Base-by-base conservation (phyloP, 2,113 vertebrate species). In the Tinamus guttatus region DNA sequence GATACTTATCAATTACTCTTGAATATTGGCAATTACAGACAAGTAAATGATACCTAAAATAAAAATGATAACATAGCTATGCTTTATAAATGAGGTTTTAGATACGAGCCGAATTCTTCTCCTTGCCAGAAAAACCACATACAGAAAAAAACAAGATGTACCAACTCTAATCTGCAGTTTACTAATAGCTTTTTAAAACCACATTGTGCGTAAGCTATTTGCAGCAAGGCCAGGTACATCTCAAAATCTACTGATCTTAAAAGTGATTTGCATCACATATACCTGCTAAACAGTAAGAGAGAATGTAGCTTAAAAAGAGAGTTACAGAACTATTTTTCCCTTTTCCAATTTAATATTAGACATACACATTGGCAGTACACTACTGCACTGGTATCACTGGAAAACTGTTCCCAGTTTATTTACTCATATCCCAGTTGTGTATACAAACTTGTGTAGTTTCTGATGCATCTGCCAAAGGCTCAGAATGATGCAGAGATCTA, bases 181-280 rank as follows among this genome's bases (percentile, higher is more conserved):
- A 4, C 27, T 71, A 88, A 52, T 9, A 74, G 45, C 30, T 82
- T 89, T 73, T 67, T 9, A 77, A 97, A 95, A 43, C 24, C 75
- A 63, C 45, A 68, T 3, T 68, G 80, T 88, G 17, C 1, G 0
- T 85, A 87, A 87, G n/a, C 17, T 77, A 30, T 70, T 74, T 51
- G 25, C 24, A 62, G 18, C 63, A 90, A 24, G 7, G 38, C 65
- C 54, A 85, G 41, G 36, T 56, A 70, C 51, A 60, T 75, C 76
- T 91, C 68, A 77, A 80, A 94, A 94, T 91, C 79, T 92, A 65
- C 63, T 81, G 52, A 82, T 91, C 58, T 60, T n/a, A 80, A 62
- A 47, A 76, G n/a, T 68, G 22, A 11, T 89, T 92, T 80, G 18
- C 28, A 79, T 77, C n/a, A 69, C 91, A 41, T 34, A 41, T 65